Conservation (phyloP, 1,140 invertebrate genomes). For the Onthophagus taurus region DNA sequence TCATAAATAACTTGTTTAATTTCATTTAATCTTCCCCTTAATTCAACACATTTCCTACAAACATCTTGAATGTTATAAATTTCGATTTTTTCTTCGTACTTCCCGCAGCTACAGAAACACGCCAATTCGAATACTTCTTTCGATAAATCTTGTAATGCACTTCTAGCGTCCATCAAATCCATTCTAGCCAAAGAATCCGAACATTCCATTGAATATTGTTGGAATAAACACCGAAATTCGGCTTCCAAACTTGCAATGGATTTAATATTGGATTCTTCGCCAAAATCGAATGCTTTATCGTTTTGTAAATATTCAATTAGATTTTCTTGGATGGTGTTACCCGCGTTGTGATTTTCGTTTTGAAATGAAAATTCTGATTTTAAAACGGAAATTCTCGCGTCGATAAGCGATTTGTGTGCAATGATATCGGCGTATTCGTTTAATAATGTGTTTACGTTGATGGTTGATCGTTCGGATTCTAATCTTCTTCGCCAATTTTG, state of each 20-base stretch:
- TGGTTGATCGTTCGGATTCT: slow-evolving; percentile 41
- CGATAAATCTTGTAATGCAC: slow-evolving; percentile 4
- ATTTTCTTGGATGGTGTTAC: slow-evolving; percentile 3
- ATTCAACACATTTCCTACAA: slow-evolving; percentile 39
- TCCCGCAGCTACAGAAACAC: background rate
- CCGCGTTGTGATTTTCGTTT: slow-evolving; percentile 9
- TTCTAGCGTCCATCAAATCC: slow-evolving; percentile 7
- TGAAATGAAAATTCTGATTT: slow-evolving; percentile 37
- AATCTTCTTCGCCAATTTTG: slow-evolving; percentile 35
- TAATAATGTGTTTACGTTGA: slow-evolving; percentile 46
- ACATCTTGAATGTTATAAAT: slow-evolving; percentile 36
- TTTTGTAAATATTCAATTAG: slow-evolving; percentile 16
- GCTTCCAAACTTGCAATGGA: slow-evolving; percentile 29
- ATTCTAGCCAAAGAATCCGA: slow-evolving; percentile 13
- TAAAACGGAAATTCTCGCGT: slow-evolving; percentile 56
- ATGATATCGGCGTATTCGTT: slow-evolving; percentile 62
- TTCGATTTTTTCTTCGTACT: background rate
- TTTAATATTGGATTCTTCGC: slow-evolving; percentile 26
- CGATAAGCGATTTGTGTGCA: slow-evolving; percentile 65
- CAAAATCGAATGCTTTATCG: slow-evolving; percentile 21
- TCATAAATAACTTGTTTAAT: slow-evolving; percentile 12
- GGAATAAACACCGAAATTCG: slow-evolving; percentile 34
- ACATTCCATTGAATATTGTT: slow-evolving; percentile 25
- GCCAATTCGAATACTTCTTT: slow-evolving; percentile 9
- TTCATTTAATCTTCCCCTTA: slow-evolving; percentile 28